Evolutionary conservation across 2,888 invertebrate genomes (phyloP), one percentile per base, ranked within the genome.

Genomic region (Empis stercorea): DNA sequence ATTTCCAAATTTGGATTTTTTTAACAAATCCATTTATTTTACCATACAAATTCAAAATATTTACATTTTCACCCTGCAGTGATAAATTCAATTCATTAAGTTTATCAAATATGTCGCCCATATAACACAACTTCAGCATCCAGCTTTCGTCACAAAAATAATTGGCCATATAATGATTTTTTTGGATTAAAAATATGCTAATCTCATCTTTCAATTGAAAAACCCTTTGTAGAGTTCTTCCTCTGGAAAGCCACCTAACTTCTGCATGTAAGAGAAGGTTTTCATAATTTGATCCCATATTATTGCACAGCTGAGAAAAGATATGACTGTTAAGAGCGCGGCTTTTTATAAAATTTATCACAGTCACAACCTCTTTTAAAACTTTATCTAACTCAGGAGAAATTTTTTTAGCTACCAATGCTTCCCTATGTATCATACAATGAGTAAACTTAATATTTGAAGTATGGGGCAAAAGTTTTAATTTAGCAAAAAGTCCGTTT

Each of bases 381-480:
- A 37, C 37, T 37, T 14, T 14, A 10, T 37, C 37, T 10, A 37
- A 16, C 4, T 16, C 16, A 15, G 10, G 10, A 5, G 16, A 37
- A n/a, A 37, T 15, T 37, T 37, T 37, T 37, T 37, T 37, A 15
- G 37, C 6, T n/a, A n/a, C 37, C 16, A 37, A 37, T 37, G 37
- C 37, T 37, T 37, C 37, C 43, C 47, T 43, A 16, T 47, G 47
- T 36, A 42, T 43, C 17, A 47, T 34, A n/a, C 47, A 47, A 30
- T 47, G 47, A 17, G 38, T 38, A 38, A 38, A 38, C 9, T 15
- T 16, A 43, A 36, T 43, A 36, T 47, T 30, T 30, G 17, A 38
- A 11, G 38, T 17, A 20, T 13, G 11, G 3, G 10, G 14, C 10
- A 11, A 16, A 10, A n/a, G 3, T 16, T 37, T 37, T 9, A 10